A percentile compares a stretch with the other conserved stretches of the same genome.
These are phyloP conservation scores for Hippocampus guttulatus DNA, from an alignment of 2,113 vertebrate species.

Conservation along the genomic window DNA sequence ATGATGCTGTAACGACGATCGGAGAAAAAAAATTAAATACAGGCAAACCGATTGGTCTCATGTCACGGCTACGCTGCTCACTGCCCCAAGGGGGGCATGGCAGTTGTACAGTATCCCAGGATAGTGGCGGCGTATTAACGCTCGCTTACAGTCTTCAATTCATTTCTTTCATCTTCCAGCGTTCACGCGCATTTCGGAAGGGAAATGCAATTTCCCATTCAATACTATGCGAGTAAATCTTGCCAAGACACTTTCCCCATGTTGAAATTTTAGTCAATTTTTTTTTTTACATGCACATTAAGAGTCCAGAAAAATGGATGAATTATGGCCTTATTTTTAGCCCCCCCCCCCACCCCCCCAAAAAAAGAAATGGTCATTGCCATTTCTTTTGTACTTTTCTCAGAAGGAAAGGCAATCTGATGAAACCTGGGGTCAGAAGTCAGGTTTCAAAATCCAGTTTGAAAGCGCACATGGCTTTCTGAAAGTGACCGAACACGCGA, in stretches of 20 bases:
- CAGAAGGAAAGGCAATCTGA: constrained; percentile 26
- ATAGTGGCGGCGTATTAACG: not conserved
- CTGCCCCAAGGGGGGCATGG: not conserved
- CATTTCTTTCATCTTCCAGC: not conserved
- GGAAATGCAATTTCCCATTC: not conserved
- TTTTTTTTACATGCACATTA: not conserved
- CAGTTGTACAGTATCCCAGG: not conserved
- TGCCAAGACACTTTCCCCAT: not conserved
- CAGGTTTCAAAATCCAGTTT: constrained; percentile 52
- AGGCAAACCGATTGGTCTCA: not conserved
- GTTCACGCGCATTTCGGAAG: not conserved
- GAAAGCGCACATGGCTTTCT: constrained; percentile 46
- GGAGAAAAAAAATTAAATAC: not conserved
- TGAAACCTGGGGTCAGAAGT: constrained; percentile 46
- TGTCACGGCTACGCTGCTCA: not conserved
- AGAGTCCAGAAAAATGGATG: constrained; percentile 16
- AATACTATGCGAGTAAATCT: not conserved
- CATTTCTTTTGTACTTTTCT: not conserved
- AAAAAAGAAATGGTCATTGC: constrained; percentile 13
- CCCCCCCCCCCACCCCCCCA: not conserved
- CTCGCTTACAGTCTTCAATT: not conserved
- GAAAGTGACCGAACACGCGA: constrained; percentile 55
- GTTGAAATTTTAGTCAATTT: too few species aligned
- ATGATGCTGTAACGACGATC: not conserved
- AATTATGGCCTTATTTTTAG: constrained; percentile 22